A percentile compares a stretch with the other conserved stretches of the same genome.
Conservation (phyloP, 2,113 vertebrate genomes). For the Crotalus helleri region DNA sequence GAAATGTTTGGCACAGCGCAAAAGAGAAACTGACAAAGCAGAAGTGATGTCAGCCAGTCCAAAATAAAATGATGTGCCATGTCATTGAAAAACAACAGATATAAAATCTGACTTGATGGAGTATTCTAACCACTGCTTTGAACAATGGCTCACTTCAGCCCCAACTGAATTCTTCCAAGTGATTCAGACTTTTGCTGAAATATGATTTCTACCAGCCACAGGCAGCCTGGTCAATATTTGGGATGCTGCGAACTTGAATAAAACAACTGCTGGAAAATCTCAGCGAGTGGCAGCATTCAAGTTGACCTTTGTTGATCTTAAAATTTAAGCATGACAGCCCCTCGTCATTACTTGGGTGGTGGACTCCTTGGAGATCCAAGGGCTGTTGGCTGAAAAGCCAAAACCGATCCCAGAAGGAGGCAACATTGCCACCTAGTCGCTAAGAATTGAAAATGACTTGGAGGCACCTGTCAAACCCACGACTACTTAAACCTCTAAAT, state of each 20-base stretch:
- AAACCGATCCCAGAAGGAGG: not conserved
- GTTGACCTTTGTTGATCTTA: not conserved
- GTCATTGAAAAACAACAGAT: not conserved
- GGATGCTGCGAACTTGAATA: not conserved
- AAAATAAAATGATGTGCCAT: not conserved
- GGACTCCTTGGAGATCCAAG: not conserved
- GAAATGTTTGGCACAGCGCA: not conserved
- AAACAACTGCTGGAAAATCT: not conserved
- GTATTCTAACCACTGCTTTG: not conserved
- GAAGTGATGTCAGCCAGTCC: not conserved
- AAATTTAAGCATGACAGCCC: not conserved
- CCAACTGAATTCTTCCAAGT: not conserved
- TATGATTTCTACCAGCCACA: not conserved
- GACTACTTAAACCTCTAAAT: not conserved
- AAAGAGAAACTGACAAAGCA: not conserved
- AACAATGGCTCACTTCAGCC: not conserved
- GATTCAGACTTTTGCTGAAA: not conserved
- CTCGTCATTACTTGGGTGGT: not conserved
- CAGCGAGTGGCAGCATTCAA: not conserved
- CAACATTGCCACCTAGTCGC: not conserved
- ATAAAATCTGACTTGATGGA: not conserved
- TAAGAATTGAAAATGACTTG: not conserved
- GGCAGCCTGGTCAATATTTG: not conserved
- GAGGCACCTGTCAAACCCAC: not conserved
- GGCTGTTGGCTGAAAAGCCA: not conserved